These are phyloP conservation scores for Xestia ashworthii DNA, from an alignment of 2,888 invertebrate species.

Conservation along the genomic window DNA sequence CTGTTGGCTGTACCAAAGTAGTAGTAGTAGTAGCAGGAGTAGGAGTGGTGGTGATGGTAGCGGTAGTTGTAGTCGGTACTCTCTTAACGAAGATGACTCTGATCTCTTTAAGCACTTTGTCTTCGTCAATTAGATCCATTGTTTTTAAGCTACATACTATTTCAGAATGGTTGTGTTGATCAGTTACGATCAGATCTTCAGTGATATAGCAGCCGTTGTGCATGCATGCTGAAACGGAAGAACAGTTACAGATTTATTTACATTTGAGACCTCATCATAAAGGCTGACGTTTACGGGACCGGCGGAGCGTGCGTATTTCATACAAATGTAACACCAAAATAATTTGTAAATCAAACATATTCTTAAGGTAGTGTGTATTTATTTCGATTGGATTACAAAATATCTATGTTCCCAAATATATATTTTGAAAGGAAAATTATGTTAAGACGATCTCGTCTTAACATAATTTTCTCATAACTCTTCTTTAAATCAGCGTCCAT, in stretches of 20 bases:
- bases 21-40: not conserved
- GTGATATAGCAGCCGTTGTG: not conserved
- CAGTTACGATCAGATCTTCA: rapidly evolving
- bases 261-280: too few relatives aligned
- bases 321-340: too few relatives aligned
- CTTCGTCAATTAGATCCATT: rapidly evolving
- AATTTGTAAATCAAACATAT: too few relatives aligned
- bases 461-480: too few relatives aligned
- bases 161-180: rapidly evolving
- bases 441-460: too few relatives aligned
- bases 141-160: not conserved
- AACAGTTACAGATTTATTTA: not conserved
- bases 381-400: too few relatives aligned
- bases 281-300: too few relatives aligned
- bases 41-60: rapidly evolving
- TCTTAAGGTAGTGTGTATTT: too few relatives aligned
- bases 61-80: not conserved
- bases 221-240: not conserved
- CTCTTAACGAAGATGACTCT: conserved; percentile 25
- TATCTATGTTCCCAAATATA: too few relatives aligned
- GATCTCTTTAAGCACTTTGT: not conserved
- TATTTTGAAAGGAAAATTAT: too few relatives aligned
- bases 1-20: rapidly evolving
- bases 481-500: too few relatives aligned
- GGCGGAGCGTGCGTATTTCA: too few relatives aligned